Evolutionary conservation across 2,113 vertebrate genomes (phyloP).

Genomic region (Synchiropus splendidus): DNA sequence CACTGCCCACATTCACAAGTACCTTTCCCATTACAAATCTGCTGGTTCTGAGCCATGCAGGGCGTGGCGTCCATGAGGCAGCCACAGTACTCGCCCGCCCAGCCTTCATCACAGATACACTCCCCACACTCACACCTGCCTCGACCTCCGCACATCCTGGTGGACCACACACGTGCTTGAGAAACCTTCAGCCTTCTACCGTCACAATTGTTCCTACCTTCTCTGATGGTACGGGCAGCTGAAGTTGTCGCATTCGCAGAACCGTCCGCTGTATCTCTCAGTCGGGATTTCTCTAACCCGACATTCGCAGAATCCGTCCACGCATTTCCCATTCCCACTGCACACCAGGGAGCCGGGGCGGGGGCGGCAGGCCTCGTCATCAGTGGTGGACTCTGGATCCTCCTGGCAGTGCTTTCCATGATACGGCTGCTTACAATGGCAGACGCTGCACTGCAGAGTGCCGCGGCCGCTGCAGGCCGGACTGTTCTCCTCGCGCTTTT

Average conservation of each 20-base stretch:
- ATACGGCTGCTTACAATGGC: conserved; percentile 11
- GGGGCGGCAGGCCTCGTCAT: conserved; percentile 4
- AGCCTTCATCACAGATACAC: conserved; percentile 72
- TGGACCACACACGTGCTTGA: too few species aligned
- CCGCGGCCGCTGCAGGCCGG: conserved; percentile 14
- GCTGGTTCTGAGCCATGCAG: conserved; percentile 66
- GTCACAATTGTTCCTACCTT: too few species aligned
- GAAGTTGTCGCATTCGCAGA: conserved; percentile 48
- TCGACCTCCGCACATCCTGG: conserved; percentile 59
- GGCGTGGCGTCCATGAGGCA: conserved; percentile 67
- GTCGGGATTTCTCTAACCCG: background rate
- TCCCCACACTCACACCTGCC: conserved; percentile 74
- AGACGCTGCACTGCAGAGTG: conserved; percentile 24
- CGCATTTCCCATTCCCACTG: conserved; percentile 23
- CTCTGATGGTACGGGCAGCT: conserved; percentile 7
- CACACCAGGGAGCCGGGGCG: conserved; percentile 11
- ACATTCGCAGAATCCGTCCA: conserved; percentile 27
- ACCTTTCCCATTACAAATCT: conserved; percentile 74
- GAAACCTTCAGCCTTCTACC: too few species aligned
- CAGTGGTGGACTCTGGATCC: background rate
- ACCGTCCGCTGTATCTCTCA: conserved; percentile 10
- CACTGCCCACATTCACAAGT: conserved; percentile 75
- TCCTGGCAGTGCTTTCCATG: conserved; percentile 18
- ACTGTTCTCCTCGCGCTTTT: conserved; percentile 25
- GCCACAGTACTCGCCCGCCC: conserved; percentile 71